These are phyloP conservation scores for Branchinecta lindahli DNA, from an alignment of 1,140 invertebrate species.

Conservation along the genomic window DNA sequence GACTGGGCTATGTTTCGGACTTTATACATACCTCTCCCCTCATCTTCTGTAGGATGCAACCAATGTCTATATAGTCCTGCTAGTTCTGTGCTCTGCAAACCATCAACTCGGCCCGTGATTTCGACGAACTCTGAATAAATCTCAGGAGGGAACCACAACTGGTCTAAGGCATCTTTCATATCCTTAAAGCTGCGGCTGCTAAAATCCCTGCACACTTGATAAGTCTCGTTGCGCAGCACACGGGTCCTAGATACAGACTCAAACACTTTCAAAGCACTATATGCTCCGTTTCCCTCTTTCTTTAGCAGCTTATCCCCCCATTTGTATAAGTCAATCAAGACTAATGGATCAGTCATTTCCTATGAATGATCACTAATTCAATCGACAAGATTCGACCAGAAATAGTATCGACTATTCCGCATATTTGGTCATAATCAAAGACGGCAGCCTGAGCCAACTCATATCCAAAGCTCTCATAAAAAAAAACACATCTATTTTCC, in stretches of 20 bases:
- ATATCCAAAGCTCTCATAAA: no score
- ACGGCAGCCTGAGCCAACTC: no score
- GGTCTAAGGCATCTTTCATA: not conserved
- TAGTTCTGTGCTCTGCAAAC: slow-evolving; percentile 2
- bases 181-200: not conserved
- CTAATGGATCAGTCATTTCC: not conserved
- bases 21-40: not conserved
- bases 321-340: not conserved
- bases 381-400: not conserved
- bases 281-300: not conserved
- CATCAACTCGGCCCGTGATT: not conserved
- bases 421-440: slow-evolving; percentile 2
- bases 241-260: not conserved
- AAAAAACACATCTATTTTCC: no score
- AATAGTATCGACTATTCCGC: not conserved
- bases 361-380: not conserved
- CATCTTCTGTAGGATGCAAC: not conserved
- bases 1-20: not conserved
- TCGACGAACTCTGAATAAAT: not conserved
- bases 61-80: not conserved
- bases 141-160: not conserved
- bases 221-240: not conserved
- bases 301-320: not conserved
- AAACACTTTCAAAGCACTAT: slow-evolving; percentile 9
- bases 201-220: not conserved